Evolutionary conservation across 2,113 vertebrate genomes (phyloP).

Genomic region (Falcunculus frontatus): DNA sequence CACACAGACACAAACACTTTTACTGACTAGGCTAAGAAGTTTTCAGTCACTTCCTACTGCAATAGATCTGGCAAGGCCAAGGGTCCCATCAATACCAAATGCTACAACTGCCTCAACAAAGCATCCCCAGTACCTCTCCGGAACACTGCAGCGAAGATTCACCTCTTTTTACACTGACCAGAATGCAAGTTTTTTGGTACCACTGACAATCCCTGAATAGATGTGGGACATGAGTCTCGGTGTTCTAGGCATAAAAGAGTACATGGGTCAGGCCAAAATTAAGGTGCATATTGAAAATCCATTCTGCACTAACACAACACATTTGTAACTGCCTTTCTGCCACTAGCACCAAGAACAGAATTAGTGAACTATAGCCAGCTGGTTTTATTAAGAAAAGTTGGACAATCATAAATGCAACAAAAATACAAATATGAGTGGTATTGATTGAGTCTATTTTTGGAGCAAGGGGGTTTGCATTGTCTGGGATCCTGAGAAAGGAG

Average conservation of each 20-base stretch:
- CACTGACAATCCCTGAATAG: not conserved
- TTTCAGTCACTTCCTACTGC: not conserved
- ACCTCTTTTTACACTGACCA: not conserved
- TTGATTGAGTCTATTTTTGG: not conserved
- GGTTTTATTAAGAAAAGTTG: not conserved
- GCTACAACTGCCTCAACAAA: not conserved
- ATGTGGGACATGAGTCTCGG: fast-evolving
- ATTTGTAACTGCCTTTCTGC: not conserved
- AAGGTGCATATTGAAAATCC: not conserved
- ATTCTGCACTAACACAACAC: not conserved
- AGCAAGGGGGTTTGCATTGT: not conserved
- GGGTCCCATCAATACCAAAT: not conserved
- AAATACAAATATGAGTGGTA: not conserved
- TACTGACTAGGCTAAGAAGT: not conserved
- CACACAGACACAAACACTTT: not conserved
- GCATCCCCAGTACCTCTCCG: not conserved
- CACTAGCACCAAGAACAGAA: not conserved
- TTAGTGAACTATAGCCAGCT: not conserved
- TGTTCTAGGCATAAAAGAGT: fast-evolving
- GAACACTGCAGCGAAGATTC: not conserved
- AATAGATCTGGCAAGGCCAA: not conserved
- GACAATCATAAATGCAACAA: not conserved
- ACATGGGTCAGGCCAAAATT: not conserved
- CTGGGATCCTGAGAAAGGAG: not conserved
- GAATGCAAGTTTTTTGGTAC: not conserved